These are phyloP conservation scores for Cephus sareptanus DNA, from an alignment of 2,888 invertebrate genomes.

Conservation along the genomic window DNA sequence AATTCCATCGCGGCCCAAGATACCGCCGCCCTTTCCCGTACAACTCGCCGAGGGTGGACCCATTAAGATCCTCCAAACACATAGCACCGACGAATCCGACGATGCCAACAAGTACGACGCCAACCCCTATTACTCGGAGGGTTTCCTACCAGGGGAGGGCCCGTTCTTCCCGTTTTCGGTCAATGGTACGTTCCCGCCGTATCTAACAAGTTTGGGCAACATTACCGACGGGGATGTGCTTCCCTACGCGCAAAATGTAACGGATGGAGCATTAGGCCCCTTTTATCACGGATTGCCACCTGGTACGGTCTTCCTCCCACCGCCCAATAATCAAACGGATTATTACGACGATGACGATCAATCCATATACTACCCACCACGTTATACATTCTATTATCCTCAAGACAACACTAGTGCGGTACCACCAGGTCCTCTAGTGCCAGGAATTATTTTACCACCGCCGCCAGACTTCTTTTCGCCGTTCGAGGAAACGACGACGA, in stretches of 20 bases:
- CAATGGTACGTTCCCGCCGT: slow-evolving; percentile 71
- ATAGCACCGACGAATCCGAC: slow-evolving; percentile 75
- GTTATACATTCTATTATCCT: slow-evolving; percentile 87
- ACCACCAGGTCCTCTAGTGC: slow-evolving; percentile 87
- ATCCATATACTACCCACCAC: slow-evolving; percentile 90
- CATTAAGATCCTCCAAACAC: slow-evolving; percentile 86
- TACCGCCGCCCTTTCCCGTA: slow-evolving; percentile 94
- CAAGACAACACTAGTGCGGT: slow-evolving; percentile 81
- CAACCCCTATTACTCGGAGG: slow-evolving; percentile 61
- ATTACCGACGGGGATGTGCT: slow-evolving; percentile 74
- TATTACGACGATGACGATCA: slow-evolving; percentile 91
- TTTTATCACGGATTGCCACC: slow-evolving; percentile 72
- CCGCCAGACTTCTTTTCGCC: slow-evolving; percentile 88
- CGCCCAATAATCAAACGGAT: slow-evolving; percentile 75
- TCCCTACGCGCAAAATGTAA: slow-evolving; percentile 53
- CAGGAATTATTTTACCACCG: slow-evolving; percentile 88
- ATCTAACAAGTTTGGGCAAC: slow-evolving; percentile 75
- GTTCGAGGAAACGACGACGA: slow-evolving; percentile 68
- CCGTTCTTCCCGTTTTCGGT: slow-evolving; percentile 66
- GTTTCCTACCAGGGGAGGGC: slow-evolving; percentile 66
- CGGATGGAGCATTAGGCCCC: slow-evolving; percentile 59
- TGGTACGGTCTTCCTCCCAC: slow-evolving; percentile 70
- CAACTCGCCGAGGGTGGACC: slow-evolving; percentile 88
- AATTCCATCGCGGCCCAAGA: slow-evolving; percentile 82
- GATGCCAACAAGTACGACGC: slow-evolving; percentile 44